phyloP scores from a whole-genome alignment of 1,140 invertebrate species.

The Dreissena polymorpha region DNA sequence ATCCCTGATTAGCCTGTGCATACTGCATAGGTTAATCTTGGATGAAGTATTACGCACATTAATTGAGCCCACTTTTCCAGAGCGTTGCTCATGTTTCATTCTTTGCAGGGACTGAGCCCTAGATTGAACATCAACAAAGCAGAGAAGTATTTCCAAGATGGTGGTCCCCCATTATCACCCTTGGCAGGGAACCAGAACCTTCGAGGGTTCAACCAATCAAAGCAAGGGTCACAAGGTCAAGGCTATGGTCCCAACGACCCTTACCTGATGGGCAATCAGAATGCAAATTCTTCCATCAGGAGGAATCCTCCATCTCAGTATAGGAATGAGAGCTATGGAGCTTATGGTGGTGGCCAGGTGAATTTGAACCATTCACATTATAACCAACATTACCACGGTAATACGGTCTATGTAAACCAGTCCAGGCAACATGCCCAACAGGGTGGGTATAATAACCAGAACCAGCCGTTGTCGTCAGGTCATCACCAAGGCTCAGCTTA shows the following conservation, averaged over 20 bases:
- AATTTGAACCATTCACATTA: too few species aligned
- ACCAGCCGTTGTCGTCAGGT: background rate
- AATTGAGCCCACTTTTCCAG: too few species aligned
- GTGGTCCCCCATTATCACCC: too few species aligned
- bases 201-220: background rate
- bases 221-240: background rate
- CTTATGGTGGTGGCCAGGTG: background rate
- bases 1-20: too few species aligned
- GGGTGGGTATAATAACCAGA: background rate
- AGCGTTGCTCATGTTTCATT: too few species aligned
- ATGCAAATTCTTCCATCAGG: constrained; percentile 23
- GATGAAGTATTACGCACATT: too few species aligned
- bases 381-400: background rate
- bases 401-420: background rate
- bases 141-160: too few species aligned
- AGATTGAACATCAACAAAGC: too few species aligned
- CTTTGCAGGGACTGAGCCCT: too few species aligned
- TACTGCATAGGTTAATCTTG: too few species aligned
- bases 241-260: background rate
- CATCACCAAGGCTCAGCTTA: constrained; percentile 5
- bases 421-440: background rate
- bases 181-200: background rate
- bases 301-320: background rate
- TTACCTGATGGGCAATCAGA: constrained; percentile 15
- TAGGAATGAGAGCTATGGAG: constrained; percentile 24